Conservation (phyloP, 2,888 invertebrate genomes). For the Campoplex nolae region DNA sequence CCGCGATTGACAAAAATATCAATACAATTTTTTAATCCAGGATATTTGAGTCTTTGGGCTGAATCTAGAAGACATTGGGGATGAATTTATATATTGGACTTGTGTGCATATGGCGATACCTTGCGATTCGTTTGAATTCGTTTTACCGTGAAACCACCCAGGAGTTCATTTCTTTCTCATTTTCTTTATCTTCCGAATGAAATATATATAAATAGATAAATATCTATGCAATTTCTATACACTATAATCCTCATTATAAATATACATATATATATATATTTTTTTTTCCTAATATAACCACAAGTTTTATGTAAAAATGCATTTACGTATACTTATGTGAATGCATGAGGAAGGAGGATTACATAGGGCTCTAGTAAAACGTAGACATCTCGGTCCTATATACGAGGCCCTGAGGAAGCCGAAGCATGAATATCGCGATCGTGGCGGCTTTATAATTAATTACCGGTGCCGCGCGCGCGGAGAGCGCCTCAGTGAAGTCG, state of each 20-base stretch:
- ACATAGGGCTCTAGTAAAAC: constrained; percentile 47
- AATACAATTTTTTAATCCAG: too few species aligned
- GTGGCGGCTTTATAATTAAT: constrained; percentile 82
- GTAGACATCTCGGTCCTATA: constrained; percentile 57
- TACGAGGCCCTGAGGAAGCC: constrained; percentile 69
- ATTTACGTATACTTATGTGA: not conserved
- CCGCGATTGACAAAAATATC: too few species aligned
- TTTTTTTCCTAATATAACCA: too few species aligned
- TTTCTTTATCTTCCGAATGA: constrained; percentile 17
- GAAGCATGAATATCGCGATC: constrained; percentile 80
- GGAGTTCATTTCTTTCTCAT: constrained; percentile 15
- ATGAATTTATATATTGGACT: not conserved
- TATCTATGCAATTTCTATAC: not conserved
- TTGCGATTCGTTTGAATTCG: constrained; percentile 57
- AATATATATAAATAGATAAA: not conserved
- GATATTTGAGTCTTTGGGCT: too few species aligned
- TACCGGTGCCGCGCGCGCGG: constrained; percentile 73
- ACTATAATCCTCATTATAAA: too few species aligned
- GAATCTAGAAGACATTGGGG: too few species aligned
- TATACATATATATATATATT: too few species aligned
- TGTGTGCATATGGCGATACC: constrained; percentile 25
- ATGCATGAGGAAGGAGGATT: not conserved
- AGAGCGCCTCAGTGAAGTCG: constrained; percentile 78
- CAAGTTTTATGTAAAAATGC: too few species aligned
- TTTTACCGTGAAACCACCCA: constrained; percentile 56